phyloP scores from a whole-genome alignment of 2,113 vertebrate species.

The Hylia prasina region DNA sequence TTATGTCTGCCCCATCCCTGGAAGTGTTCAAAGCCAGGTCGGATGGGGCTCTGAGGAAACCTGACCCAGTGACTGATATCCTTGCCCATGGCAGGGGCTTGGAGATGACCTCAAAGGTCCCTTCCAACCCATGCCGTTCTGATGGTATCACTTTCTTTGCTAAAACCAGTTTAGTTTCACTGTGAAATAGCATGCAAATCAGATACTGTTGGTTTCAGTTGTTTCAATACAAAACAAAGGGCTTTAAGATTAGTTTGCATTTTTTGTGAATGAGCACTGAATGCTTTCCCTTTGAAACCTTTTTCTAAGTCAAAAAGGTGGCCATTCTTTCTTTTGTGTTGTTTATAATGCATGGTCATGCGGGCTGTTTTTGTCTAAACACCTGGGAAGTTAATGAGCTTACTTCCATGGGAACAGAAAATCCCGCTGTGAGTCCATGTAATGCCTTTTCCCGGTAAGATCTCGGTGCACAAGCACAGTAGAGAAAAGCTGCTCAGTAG shows the following conservation, averaged over 20 bases:
- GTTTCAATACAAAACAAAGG: not conserved
- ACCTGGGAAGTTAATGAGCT: not conserved
- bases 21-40: not conserved
- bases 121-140: not conserved
- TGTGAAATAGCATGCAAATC: not conserved
- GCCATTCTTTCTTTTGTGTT: not conserved
- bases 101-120: not conserved
- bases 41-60: not conserved
- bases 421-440: not conserved
- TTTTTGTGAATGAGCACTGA: not conserved
- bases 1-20: not conserved
- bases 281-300: not conserved
- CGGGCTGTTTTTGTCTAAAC: not conserved
- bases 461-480: not conserved
- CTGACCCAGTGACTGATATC: not conserved
- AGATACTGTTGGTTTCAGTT: not conserved
- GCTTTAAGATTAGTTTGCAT: not conserved
- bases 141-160: not conserved
- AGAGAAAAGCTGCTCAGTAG: not conserved
- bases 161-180: not conserved
- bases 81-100: not conserved
- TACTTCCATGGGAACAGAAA: not conserved
- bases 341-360: not conserved
- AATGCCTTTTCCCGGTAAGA: not conserved
- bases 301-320: not conserved